Evolutionary conservation across 2,888 invertebrate genomes (phyloP), one percentile per base, ranked within the genome.

Genomic region (Ditula angustiorana): DNA sequence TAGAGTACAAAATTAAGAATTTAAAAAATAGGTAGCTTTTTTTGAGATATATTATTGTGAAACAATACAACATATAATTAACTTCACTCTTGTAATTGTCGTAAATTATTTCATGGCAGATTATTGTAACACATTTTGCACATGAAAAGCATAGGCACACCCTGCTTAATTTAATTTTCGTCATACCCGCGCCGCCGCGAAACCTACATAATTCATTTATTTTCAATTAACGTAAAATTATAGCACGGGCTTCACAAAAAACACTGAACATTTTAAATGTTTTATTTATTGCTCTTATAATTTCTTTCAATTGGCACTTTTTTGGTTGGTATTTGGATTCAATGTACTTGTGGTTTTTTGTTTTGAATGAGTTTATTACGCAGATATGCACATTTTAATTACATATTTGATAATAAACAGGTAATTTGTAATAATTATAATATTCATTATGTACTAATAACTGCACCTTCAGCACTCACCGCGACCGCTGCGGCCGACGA

Each of bases 401-500:
- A 2, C 13, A 4, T 13, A 7, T 13, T 13, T 7, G 13, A 8
- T 13, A 11, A 5, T 28, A 24, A 5, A 50, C 13, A 16, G 2
- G 19, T 24, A 28, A 8, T 13, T 26, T 16, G 10, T 46, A 28
- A 5, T 50, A 30, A 37, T 16, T 52, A 63, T 74, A 72, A 63
- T 71, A 76, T 73, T 71, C 74, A 79, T 78, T 76, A 72, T 77
- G 72, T 75, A 71, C n/a, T 80, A 82, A 83, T 81, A 90, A 92
- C 92, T 91, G 91, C 91, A 92, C 92, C 92, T 92, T 91, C 86
- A 77, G 88, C 88, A 94, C 95, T 96, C 93, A 99, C 99, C 99
- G 96, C 99, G 95, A 79, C 99, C 99, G 87, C 99, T 99, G 87
- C 99, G 95, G 75, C 99, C 99, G 79, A 99, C 98, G 94, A 99